Evolutionary conservation across 2,888 invertebrate genomes (phyloP).

Genomic region (Nysson spinosus): DNA sequence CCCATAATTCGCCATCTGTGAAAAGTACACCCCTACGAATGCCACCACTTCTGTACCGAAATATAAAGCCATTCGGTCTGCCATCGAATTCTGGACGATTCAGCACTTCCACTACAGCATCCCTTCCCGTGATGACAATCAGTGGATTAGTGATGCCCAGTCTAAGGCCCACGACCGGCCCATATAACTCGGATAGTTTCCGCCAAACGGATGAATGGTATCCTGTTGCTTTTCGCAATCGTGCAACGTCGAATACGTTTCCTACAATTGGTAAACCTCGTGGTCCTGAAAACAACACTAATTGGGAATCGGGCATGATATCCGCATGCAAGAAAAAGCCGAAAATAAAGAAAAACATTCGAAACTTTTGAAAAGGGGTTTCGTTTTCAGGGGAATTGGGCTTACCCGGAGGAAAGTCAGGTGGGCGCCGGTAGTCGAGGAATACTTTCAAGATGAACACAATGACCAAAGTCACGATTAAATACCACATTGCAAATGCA

Average conservation of each 20-base stretch:
- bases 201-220: slow-evolving; percentile 82
- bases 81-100: slow-evolving; percentile 83
- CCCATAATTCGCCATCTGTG: slow-evolving; percentile 84
- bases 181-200: slow-evolving; percentile 81
- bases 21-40: slow-evolving; percentile 84
- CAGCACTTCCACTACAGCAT: slow-evolving; percentile 82
- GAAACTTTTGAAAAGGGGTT: not conserved
- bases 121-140: slow-evolving; percentile 82
- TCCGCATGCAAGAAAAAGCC: not conserved
- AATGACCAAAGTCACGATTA: slow-evolving; percentile 46
- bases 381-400: not conserved
- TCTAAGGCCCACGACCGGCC: slow-evolving; percentile 82
- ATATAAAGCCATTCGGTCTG: slow-evolving; percentile 84
- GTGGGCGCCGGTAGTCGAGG: slow-evolving; percentile 41
- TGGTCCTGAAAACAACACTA: slow-evolving; percentile 80
- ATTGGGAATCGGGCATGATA: too few relatives aligned
- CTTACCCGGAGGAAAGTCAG: slow-evolving; percentile 68
- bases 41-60: slow-evolving; percentile 82
- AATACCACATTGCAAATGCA: slow-evolving; percentile 69
- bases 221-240: slow-evolving; percentile 73
- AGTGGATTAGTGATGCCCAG: slow-evolving; percentile 80
- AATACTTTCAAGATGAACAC: slow-evolving; percentile 53
- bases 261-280: slow-evolving; percentile 80
- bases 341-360: not conserved
- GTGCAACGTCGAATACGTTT: slow-evolving; percentile 77